phyloP scores from a whole-genome alignment of 2,888 invertebrate genomes.

The Neoascia interrupta region DNA sequence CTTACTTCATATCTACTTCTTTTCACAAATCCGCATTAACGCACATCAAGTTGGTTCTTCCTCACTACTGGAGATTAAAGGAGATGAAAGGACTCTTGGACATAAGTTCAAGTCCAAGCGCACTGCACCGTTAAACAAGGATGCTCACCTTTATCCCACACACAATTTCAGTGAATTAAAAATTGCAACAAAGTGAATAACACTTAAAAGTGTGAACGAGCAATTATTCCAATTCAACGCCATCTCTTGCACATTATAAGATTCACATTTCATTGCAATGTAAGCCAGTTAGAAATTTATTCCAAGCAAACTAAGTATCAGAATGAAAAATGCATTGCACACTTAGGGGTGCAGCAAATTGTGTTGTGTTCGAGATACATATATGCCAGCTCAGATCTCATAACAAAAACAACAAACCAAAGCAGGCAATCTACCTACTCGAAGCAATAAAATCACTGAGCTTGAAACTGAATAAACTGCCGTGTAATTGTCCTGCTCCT shows the following conservation, averaged over 20 bases:
- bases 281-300: slow-evolving; percentile 7
- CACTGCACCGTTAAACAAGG: too few species aligned
- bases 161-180: too few species aligned
- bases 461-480: slow-evolving; percentile 66
- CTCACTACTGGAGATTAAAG: too few species aligned
- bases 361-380: neutral
- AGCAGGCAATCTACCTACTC: slow-evolving; percentile 40
- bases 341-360: slow-evolving; percentile 20
- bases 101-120: too few species aligned
- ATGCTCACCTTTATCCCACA: too few species aligned
- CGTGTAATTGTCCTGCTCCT: slow-evolving; percentile 61
- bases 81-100: too few species aligned
- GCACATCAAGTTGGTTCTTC: too few species aligned
- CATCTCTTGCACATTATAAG: neutral
- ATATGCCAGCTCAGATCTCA: slow-evolving; percentile 6
- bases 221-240: slow-evolving; percentile 35
- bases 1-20: too few species aligned
- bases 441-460: slow-evolving; percentile 66
- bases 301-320: slow-evolving; percentile 23
- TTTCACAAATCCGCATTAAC: too few species aligned
- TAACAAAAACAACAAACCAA: slow-evolving; percentile 39
- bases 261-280: slow-evolving; percentile 26
- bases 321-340: slow-evolving; percentile 62
- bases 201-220: slow-evolving; percentile 7
- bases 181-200: too few species aligned